Evolutionary conservation across 2,113 vertebrate genomes (phyloP), one percentile per base, ranked within the genome.

Genomic region (Macrotus californicus): DNA sequence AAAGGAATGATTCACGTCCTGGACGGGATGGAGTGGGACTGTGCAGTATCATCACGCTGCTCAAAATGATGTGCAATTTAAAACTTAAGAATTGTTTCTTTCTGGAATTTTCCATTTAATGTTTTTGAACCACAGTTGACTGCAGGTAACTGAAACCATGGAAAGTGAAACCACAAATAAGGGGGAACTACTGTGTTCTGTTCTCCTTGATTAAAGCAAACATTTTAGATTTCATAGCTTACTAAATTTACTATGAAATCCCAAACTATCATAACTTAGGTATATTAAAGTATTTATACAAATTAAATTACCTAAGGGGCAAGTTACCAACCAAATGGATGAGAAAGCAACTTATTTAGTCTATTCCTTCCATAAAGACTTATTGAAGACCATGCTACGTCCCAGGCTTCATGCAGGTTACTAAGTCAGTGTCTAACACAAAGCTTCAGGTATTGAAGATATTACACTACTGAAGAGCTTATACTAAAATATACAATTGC

Each of bases 181-280:
- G 16, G 79, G 39, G 26, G 4, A 16, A 82, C 36, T 34, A 61
- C 26, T 82, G 56, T 75, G 81, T 80, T 92, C 48, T 76, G 24
- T 61, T 56, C 66, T 96, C 34, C 80, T 43, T 82, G 75, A 93
- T 95, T 91, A 91, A 94, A 79, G 24, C 14, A 52, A 95, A 93
- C 3, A 13, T 83, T 94, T 85, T 72, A 46, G 39, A 93, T 89
- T 93, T 91, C 41, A 83, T 46, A 56, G 24, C 61, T 87, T 84
- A 59, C 59, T 85, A 54, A 34, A 82, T 93, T 79, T 89, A 39
- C 92, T 92, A 69, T 64, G 41, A 96, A 77, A 52, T 83, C 26
- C 26, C 46, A 89, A 89, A 72, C 7, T 77, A 2, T 93, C 10
- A 39, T 72, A 64, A 70, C 11, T 59, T 89, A 70, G 56, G 15